Base-by-base conservation (phyloP, 2,113 vertebrate species). In the Geothlypis trichas region DNA sequence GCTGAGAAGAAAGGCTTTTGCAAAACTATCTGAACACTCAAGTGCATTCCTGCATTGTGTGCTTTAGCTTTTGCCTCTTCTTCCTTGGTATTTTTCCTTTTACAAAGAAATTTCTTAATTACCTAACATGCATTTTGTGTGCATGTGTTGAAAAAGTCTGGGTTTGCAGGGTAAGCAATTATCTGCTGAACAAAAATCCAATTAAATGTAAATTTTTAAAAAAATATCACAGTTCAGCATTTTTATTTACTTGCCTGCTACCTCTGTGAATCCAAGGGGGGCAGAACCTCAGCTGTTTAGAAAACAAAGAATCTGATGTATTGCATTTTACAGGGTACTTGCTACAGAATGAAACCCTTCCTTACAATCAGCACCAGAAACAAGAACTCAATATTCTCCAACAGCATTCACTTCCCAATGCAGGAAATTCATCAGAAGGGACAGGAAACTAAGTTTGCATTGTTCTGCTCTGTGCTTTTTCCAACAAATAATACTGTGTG, bases 1-100 rank as follows among this genome's bases (percentile, higher is more conserved):
- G 97, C 97, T 96, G 96, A 97, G 93, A 79, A 90, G n/a, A 95
- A 96, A 97, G 78, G 79, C 87, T 93, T 73, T 67, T 41, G 59
- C 57, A 94, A 95, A 19, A 66, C 81, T 71, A 39, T 33, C 71
- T 58, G 22, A 78, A 35, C 69, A 69, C 63, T 90, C 19, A 93
- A 89, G 83, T 44, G 83, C 87, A 55, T 87, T 82, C 35, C 65
- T 67, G 46, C 7, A n/a, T 19, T 27, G 49, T 39, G 15, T 26
- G 54, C 22, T 78, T 90, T 55, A 73, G 22, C 47, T 92, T 76
- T 83, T 79, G 51, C 69, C 88, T 88, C 21, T 9, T 39, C 19
- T 76, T 74, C 33, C 16, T 52, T 35, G 28, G 17, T 57, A 61
- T 51, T 92, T 79, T 66, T 76, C 33, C 16, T 51, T 54, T 87